phyloP scores from a whole-genome alignment of 2,888 invertebrate species.

The Hoplodrina ambigua region DNA sequence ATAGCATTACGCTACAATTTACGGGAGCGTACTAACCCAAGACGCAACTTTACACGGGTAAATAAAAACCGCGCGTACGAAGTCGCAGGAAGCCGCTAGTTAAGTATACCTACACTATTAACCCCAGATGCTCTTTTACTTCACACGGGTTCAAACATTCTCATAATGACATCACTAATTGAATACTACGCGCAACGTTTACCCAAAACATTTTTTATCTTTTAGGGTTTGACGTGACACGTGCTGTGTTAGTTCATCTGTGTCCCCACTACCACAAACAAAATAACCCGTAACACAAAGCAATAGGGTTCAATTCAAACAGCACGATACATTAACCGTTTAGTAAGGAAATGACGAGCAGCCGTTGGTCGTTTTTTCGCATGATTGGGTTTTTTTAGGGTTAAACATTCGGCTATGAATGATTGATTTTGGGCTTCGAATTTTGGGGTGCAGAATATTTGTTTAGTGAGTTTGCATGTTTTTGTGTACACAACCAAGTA shows the following conservation, averaged over 20 bases:
- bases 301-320: slow-evolving; percentile 58
- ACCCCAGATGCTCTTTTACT: slow-evolving; percentile 30
- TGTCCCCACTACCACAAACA: slow-evolving; percentile 54
- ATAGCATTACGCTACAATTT: too few species aligned
- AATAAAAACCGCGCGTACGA: too few species aligned
- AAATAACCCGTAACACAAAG: slow-evolving; percentile 54
- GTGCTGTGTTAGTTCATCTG: slow-evolving; percentile 70
- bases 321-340: slow-evolving; percentile 77
- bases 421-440: slow-evolving; percentile 60
- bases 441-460: slow-evolving; percentile 49
- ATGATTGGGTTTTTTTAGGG: slow-evolving; percentile 83
- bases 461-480: slow-evolving; percentile 52
- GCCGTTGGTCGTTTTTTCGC: slow-evolving; percentile 84
- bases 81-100: too few species aligned
- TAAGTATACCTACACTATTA: too few species aligned
- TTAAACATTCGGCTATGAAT: slow-evolving; percentile 69
- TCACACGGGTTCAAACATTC: slow-evolving; percentile 33
- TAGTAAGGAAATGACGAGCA: slow-evolving; percentile 82
- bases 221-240: slow-evolving; percentile 72
- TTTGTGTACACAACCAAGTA: background rate
- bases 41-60: too few species aligned
- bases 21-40: too few species aligned
- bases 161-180: slow-evolving; percentile 60
- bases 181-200: slow-evolving; percentile 72
- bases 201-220: slow-evolving; percentile 72